Evolutionary conservation across 1,140 invertebrate species (phyloP).

Genomic region (Caligus rogercresseyi): DNA sequence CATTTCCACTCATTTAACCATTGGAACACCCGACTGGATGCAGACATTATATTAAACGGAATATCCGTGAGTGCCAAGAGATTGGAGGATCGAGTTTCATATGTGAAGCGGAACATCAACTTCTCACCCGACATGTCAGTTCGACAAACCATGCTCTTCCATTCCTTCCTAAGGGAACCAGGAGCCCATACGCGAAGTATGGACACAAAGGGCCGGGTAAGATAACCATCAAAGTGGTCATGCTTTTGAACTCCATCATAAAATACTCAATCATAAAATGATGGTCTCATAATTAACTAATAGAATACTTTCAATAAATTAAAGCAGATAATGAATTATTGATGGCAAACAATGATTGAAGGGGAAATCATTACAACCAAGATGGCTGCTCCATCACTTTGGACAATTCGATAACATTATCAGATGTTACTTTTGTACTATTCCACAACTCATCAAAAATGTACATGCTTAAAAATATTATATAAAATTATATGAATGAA

Average conservation of each 20-base stretch:
- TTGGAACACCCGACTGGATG: constrained; percentile 38
- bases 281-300: too few relatives aligned
- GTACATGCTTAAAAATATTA: too few relatives aligned
- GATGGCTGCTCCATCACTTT: too few relatives aligned
- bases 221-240: constrained; percentile 17
- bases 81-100: constrained; percentile 43
- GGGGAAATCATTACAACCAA: too few relatives aligned
- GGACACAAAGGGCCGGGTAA: constrained; percentile 43
- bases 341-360: too few relatives aligned
- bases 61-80: constrained; percentile 45
- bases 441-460: too few relatives aligned
- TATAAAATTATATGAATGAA: too few relatives aligned
- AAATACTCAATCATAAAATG: too few relatives aligned
- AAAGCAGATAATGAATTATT: too few relatives aligned
- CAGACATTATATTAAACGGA: constrained; percentile 70
- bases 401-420: too few relatives aligned
- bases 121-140: constrained; percentile 53
- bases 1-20: constrained; percentile 40
- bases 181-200: constrained; percentile 30
- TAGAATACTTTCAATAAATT: too few relatives aligned
- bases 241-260: constrained; percentile 16
- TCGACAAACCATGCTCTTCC: constrained; percentile 58
- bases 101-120: constrained; percentile 41
- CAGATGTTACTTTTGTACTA: too few relatives aligned
- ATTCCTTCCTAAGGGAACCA: constrained; percentile 42